Evolutionary conservation across 2,113 vertebrate species (phyloP).

Genomic region (Sorex araneus): DNA sequence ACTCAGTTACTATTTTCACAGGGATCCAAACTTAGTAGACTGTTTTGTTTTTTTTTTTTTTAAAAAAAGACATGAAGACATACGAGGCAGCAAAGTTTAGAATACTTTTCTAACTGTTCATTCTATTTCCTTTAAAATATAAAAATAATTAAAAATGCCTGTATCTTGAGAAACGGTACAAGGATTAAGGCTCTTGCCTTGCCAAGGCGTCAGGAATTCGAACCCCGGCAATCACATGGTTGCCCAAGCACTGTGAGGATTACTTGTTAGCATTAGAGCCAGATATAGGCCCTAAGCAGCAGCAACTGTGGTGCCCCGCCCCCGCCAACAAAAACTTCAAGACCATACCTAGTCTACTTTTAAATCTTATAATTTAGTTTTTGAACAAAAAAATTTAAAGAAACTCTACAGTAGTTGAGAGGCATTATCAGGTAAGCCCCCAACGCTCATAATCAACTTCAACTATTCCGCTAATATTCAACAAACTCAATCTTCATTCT

Average conservation of each 20-base stretch:
- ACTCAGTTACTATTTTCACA: neutral
- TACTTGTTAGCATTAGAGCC: too few species aligned
- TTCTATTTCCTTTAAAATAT: neutral
- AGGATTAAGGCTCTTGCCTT: too few species aligned
- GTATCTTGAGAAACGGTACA: too few species aligned
- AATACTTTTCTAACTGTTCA: neutral
- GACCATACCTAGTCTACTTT: neutral
- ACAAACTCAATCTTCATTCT: neutral
- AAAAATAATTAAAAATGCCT: too few species aligned
- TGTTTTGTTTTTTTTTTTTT: too few species aligned
- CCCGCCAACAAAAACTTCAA: neutral
- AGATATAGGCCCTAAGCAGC: too few species aligned
- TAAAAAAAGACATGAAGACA: conserved; percentile 13
- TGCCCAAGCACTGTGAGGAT: too few species aligned
- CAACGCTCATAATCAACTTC: neutral
- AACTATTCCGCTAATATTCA: neutral
- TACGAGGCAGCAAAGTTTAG: neutral
- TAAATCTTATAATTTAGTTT: neutral
- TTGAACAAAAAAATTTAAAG: conserved; percentile 27
- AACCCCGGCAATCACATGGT: too few species aligned
- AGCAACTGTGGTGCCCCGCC: too few species aligned
- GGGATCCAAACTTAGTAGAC: neutral
- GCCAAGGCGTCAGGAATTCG: too few species aligned
- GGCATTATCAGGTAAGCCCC: neutral
- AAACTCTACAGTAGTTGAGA: neutral